Evolutionary conservation across 2,797 vertebrate genomes (phyloP).

Genomic region (Scolopax rusticola): DNA sequence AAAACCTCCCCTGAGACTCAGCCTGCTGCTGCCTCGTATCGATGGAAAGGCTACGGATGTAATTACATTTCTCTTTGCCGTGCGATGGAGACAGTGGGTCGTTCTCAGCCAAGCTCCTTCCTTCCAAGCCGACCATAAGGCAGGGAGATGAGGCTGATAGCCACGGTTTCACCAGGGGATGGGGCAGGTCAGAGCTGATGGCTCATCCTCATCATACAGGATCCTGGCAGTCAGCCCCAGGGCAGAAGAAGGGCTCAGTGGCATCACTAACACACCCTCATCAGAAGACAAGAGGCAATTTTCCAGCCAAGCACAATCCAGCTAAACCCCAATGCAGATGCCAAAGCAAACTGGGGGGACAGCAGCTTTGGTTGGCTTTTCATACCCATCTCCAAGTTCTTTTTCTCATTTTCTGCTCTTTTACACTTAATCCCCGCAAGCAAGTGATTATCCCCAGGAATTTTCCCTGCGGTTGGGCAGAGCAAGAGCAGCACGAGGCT

Average conservation of each 20-base stretch:
- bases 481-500: not conserved
- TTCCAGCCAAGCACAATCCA: not conserved
- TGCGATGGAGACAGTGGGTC: not conserved
- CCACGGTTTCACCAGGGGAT: fast-evolving
- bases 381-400: not conserved
- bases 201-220: not conserved
- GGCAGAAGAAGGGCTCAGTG: not conserved
- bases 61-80: conserved; percentile 2
- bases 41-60: not conserved
- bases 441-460: not conserved
- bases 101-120: not conserved
- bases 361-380: not conserved
- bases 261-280: fast-evolving
- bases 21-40: not conserved
- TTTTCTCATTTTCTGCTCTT: not conserved
- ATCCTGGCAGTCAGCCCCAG: fast-evolving
- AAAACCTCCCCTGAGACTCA: conserved; percentile 22
- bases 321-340: not conserved
- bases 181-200: not conserved
- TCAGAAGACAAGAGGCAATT: not conserved
- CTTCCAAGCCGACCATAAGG: not conserved
- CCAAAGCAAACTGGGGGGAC: not conserved
- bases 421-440: not conserved
- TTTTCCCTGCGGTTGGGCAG: not conserved
- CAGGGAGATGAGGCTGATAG: not conserved